A percentile compares a stretch with the other conserved stretches of the same genome.
Conservation (phyloP, 2,113 vertebrate species). For the Sander vitreus region DNA sequence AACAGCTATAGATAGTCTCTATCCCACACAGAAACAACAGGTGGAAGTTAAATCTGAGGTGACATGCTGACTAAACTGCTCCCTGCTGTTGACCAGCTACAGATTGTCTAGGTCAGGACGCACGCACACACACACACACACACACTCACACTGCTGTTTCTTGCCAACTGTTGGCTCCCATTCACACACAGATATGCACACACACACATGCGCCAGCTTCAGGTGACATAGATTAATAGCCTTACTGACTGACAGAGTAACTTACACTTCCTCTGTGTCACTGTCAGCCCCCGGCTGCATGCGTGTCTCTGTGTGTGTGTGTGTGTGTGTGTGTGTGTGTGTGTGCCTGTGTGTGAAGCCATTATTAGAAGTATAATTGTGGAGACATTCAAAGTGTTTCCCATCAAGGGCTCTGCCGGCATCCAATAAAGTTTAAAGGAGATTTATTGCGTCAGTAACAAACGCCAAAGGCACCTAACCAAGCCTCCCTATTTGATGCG, state of each 20-base stretch:
- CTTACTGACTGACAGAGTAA: conserved; percentile 95
- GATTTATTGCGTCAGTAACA: too few relatives aligned
- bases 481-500: too few relatives aligned
- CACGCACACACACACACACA: conserved; percentile 69
- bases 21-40: conserved; percentile 55
- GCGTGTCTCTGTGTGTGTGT: conserved; percentile 55
- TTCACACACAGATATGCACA: conserved; percentile 76
- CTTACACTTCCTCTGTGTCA: conserved; percentile 96
- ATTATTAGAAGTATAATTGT: conserved; percentile 99
- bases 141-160: conserved; percentile 83
- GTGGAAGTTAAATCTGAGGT: conserved; percentile 87
- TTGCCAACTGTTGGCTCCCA: conserved; percentile 27
- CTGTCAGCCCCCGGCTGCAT: conserved; percentile 90
- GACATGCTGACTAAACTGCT: conserved; percentile 88
- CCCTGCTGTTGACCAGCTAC: conserved; percentile 78
- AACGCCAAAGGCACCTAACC: too few relatives aligned
- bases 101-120: conserved; percentile 87
- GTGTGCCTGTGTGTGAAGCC: conserved; percentile 76
- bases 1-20: background rate
- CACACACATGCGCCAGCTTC: conserved; percentile 84
- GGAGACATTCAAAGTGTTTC: conserved; percentile 98
- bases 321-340: conserved; percentile 50
- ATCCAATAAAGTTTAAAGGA: conserved; percentile 94
- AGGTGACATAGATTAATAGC: conserved; percentile 99
- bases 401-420: conserved; percentile 93